phyloP scores from a whole-genome alignment of 2,113 vertebrate species.

The Pluvianellus socialis region DNA sequence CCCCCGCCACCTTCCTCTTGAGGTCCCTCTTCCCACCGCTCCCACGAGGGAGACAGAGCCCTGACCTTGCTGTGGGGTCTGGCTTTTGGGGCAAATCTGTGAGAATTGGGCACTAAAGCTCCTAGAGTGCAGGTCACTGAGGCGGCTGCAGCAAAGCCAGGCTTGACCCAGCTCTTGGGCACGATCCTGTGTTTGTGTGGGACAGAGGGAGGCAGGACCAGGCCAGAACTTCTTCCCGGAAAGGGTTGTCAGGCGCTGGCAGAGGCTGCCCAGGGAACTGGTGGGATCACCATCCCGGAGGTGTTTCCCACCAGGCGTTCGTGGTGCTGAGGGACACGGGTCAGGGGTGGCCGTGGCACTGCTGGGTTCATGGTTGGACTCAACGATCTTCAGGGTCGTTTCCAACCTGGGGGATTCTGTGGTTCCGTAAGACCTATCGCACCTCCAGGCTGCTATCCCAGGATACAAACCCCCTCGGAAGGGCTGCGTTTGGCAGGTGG shows the following conservation, averaged over 20 bases:
- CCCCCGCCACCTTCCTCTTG: background rate
- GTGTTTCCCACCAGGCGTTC: too few species aligned
- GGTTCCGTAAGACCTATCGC: rapidly evolving
- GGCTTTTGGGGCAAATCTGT: background rate
- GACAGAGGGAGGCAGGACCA: background rate
- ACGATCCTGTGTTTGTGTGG: background rate
- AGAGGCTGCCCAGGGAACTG: background rate
- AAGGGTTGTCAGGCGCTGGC: background rate
- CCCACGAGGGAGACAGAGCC: background rate
- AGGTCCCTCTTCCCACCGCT: background rate
- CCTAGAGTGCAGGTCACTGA: background rate
- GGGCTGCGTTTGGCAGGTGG: too few species aligned
- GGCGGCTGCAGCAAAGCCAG: background rate
- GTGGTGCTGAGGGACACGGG: background rate
- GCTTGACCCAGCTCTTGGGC: background rate
- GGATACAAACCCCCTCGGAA: background rate
- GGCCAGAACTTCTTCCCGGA: background rate
- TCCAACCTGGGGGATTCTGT: background rate
- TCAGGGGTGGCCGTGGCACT: too few species aligned
- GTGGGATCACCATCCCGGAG: background rate
- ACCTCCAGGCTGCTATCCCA: rapidly evolving
- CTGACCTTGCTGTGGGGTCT: background rate
- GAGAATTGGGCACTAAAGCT: background rate
- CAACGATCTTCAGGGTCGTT: background rate
- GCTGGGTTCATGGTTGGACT: background rate